These are phyloP conservation scores for Pandemis corylana DNA, from an alignment of 2,888 invertebrate species.

Conservation along the genomic window DNA sequence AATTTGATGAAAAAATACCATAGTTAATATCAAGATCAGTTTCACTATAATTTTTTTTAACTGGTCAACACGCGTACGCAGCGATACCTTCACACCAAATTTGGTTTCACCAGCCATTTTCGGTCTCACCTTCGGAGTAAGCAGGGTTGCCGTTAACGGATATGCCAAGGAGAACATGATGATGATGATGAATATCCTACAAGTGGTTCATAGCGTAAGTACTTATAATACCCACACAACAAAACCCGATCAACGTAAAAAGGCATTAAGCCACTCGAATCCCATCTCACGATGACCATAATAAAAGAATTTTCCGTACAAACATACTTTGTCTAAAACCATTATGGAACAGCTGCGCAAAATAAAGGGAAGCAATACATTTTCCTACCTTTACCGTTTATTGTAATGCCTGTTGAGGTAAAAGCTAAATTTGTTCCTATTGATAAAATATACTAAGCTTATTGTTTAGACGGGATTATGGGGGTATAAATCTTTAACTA, in stretches of 20 bases:
- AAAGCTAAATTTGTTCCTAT: slow-evolving; percentile 35
- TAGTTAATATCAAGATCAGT: no score
- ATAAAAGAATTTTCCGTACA: background rate
- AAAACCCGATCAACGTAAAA: background rate
- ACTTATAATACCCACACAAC: background rate
- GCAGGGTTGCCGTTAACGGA: no score
- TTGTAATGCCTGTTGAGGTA: slow-evolving; percentile 27
- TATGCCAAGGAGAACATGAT: no score
- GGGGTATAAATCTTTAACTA: slow-evolving; percentile 60
- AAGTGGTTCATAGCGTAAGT: background rate
- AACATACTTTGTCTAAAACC: slow-evolving; percentile 6
- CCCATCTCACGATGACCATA: background rate
- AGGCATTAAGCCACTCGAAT: background rate
- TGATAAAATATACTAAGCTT: slow-evolving; percentile 57
- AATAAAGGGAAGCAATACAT: slow-evolving; percentile 9
- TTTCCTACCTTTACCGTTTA: slow-evolving; percentile 21
- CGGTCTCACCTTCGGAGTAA: no score
- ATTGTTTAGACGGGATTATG: slow-evolving; percentile 56
- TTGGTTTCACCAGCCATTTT: no score
- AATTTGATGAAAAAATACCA: no score
- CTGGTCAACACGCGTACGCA: no score
- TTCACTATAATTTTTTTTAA: no score
- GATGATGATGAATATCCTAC: background rate
- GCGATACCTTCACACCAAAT: no score
- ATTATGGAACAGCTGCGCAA: slow-evolving; percentile 4